phyloP scores from a whole-genome alignment of 2,888 invertebrate species.

The Helobdella robusta region DNA sequence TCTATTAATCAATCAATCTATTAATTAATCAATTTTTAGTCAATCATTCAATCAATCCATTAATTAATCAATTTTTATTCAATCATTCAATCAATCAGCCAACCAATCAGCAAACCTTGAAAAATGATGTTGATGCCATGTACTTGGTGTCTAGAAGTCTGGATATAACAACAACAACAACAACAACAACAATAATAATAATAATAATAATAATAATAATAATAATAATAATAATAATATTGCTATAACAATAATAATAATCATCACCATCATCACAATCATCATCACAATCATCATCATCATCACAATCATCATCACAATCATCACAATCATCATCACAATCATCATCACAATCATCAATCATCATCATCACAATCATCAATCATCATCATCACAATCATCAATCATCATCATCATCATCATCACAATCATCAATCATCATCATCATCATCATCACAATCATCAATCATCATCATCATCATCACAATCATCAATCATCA shows the following conservation, averaged over 20 bases:
- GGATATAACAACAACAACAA: background rate
- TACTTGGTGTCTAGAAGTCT: slow-evolving; percentile 8
- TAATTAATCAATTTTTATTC: background rate
- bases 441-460: no score
- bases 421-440: no score
- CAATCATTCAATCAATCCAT: background rate
- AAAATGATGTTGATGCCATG: background rate
- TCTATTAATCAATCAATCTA: background rate
- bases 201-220: slow-evolving; percentile 1
- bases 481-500: no score
- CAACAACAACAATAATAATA: background rate
- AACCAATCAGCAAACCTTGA: background rate
- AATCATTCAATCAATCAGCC: background rate
- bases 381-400: no score
- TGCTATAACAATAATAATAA: background rate
- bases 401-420: no score
- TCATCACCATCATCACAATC: background rate
- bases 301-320: background rate
- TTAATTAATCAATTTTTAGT: background rate
- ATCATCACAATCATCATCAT: background rate
- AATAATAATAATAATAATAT: background rate
- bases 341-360: background rate
- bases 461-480: no score
- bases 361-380: no score
- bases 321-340: background rate